Evolutionary conservation across 1,140 invertebrate genomes (phyloP).

Genomic region (Drosophila carrolli): DNA sequence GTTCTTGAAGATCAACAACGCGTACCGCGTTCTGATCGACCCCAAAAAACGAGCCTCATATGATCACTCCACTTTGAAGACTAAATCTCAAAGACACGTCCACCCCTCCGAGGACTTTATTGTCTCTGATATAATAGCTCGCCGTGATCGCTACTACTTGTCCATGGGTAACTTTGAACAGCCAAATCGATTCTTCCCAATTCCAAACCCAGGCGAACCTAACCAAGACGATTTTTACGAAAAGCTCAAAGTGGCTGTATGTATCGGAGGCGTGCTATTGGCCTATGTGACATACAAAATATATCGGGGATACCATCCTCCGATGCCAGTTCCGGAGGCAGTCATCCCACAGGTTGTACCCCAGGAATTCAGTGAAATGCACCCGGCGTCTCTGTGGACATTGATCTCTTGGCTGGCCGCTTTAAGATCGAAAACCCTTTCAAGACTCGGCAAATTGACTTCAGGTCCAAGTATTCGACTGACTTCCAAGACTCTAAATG

Average conservation of each 20-base stretch:
- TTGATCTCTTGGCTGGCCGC: background rate
- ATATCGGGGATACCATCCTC: background rate
- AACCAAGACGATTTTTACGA: background rate
- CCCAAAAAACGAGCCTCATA: background rate
- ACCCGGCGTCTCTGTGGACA: conserved; percentile 1
- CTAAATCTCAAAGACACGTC: background rate
- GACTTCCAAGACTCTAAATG: background rate
- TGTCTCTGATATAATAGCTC: background rate
- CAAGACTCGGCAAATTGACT: background rate
- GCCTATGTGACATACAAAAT: conserved; percentile 1
- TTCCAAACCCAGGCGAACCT: background rate
- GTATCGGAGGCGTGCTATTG: background rate
- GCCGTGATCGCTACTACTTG: too few relatives aligned
- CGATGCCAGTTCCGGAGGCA: background rate
- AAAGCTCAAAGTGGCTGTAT: background rate
- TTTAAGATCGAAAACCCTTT: background rate
- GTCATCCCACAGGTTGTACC: background rate
- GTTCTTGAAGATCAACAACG: background rate
- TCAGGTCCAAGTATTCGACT: background rate
- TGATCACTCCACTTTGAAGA: background rate
- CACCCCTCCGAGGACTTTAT: background rate
- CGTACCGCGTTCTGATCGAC: background rate
- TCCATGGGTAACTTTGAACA: too few relatives aligned
- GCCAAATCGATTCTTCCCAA: background rate
- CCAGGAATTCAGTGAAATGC: background rate